These are phyloP conservation scores for Lochmaea crataegi DNA, from an alignment of 2,888 invertebrate genomes.

Conservation along the genomic window DNA sequence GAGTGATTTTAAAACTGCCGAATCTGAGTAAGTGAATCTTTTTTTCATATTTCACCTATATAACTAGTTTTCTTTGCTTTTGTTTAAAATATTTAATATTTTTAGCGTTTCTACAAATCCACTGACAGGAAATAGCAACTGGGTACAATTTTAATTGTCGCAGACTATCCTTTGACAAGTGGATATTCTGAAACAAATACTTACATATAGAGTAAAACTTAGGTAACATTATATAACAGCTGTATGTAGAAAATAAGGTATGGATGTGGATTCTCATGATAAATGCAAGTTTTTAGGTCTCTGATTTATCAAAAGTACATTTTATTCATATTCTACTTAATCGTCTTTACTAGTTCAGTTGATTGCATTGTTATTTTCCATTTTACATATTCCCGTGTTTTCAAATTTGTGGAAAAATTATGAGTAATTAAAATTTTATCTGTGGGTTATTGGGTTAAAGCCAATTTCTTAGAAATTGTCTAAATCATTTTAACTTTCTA, in stretches of 20 bases:
- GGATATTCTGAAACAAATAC: conserved; percentile 1
- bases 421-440: no score
- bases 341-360: no score
- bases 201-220: background rate
- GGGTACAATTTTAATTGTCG: conserved; percentile 63
- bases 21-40: conserved; percentile 50
- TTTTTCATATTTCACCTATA: no score
- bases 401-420: no score
- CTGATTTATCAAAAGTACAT: background rate
- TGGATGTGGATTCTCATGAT: background rate
- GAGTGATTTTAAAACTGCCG: conserved; percentile 83
- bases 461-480: no score
- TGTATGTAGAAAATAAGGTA: background rate
- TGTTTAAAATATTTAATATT: background rate
- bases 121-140: conserved; percentile 59
- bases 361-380: no score
- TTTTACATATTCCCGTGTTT: no score
- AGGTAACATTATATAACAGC: conserved; percentile 9
- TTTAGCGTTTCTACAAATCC: conserved; percentile 49
- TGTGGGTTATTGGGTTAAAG: no score
- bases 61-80: background rate
- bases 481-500: no score
- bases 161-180: background rate
- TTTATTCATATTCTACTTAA: background rate
- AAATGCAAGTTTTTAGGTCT: no score